Conservation (phyloP, 2,797 vertebrate genomes). For the Tapera naevia region DNA sequence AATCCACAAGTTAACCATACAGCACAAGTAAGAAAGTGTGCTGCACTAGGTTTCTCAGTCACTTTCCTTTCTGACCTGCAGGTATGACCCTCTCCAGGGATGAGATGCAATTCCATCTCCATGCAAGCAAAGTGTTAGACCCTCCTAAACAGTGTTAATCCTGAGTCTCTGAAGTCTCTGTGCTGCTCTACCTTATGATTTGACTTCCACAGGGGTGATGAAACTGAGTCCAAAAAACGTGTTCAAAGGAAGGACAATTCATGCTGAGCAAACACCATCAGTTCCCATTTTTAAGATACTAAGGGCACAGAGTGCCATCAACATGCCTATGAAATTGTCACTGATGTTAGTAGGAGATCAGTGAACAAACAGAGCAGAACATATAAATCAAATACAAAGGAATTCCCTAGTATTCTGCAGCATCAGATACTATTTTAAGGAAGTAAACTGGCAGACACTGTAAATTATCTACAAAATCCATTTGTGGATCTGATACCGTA, state of each 20-base stretch:
- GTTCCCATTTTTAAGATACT: neutral
- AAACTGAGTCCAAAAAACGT: neutral
- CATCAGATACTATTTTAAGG: neutral
- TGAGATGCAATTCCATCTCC: neutral
- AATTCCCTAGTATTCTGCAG: neutral
- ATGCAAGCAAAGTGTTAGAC: neutral
- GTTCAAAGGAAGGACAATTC: neutral
- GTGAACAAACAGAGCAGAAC: neutral
- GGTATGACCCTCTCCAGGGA: neutral
- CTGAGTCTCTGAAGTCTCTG: neutral
- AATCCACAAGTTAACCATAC: neutral
- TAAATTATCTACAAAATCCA: neutral
- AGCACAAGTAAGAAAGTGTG: neutral
- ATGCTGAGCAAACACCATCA: neutral
- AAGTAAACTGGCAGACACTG: neutral
- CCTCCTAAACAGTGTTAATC: neutral
- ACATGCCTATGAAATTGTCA: neutral
- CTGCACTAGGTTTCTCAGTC: neutral
- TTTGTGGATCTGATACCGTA: neutral
- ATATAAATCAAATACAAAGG: neutral
- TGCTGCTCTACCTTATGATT: neutral
- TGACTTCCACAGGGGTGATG: neutral
- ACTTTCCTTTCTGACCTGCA: slow-evolving; percentile 1
- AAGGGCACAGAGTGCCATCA: neutral
- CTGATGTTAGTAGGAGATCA: neutral